Percentiles rank a stretch among this genome's conserved stretches.
Conservation (phyloP, 2,888 invertebrate genomes). For the Seira musarum region DNA sequence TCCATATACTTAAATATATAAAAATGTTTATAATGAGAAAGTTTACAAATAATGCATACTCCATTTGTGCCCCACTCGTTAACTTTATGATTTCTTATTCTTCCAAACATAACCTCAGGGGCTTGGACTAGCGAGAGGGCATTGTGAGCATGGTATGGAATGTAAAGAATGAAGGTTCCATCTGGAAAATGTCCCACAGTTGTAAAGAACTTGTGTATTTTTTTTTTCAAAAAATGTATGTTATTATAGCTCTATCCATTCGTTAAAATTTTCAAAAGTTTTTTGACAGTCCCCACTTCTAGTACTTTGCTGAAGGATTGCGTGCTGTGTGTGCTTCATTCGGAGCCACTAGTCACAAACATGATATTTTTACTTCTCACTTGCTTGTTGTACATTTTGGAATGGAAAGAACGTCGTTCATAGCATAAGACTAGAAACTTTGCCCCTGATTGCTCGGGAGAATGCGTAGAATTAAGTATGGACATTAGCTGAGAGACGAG, state of each 20-base stretch:
- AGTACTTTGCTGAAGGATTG: no score
- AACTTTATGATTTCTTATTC: slow-evolving; percentile 36
- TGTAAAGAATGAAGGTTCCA: not conserved
- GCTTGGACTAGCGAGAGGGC: not conserved
- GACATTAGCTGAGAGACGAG: not conserved
- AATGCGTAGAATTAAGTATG: not conserved
- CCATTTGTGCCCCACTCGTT: slow-evolving; percentile 37
- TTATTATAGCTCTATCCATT: not conserved
- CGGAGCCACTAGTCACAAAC: no score
- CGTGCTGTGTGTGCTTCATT: no score
- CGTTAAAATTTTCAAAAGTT: no score
- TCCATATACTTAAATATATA: no score
- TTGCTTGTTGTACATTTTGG: no score
- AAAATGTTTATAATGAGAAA: no score
- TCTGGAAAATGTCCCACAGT: slow-evolving; percentile 28
- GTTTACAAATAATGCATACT: slow-evolving; percentile 41
- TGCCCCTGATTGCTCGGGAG: not conserved
- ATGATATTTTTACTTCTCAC: no score
- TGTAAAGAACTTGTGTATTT: not conserved
- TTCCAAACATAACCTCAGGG: slow-evolving; percentile 19
- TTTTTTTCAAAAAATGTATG: slow-evolving; percentile 19
- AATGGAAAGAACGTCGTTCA: no score
- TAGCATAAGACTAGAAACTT: no score
- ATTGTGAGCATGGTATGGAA: not conserved
- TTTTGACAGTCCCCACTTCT: no score